These are phyloP conservation scores for Littorina saxatilis DNA, from an alignment of 1,140 invertebrate species.

Conservation along the genomic window DNA sequence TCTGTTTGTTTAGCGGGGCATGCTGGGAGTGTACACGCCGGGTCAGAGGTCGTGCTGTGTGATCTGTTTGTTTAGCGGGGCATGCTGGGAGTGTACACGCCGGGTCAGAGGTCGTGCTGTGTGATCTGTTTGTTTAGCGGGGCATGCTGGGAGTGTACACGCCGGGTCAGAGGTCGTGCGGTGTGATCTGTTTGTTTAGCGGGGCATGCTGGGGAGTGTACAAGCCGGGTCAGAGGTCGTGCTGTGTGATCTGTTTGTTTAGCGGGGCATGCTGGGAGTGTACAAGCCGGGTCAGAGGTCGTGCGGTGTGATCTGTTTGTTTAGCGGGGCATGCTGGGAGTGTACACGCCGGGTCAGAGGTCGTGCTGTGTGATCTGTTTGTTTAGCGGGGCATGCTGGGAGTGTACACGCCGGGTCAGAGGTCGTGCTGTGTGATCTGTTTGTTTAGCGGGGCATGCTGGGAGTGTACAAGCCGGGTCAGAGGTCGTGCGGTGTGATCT, in stretches of 20 bases:
- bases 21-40: background rate
- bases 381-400: conserved; percentile 1
- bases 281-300: conserved; percentile 5
- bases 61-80: conserved; percentile 28
- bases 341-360: conserved; percentile 3
- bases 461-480: conserved; percentile 2
- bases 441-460: conserved; percentile 9
- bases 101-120: conserved; percentile 6
- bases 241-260: conserved; percentile 26
- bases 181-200: conserved; percentile 27
- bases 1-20: conserved; percentile 29
- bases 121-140: conserved; percentile 29
- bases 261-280: background rate
- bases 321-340: background rate
- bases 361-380: conserved; percentile 26
- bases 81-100: background rate
- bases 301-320: conserved; percentile 26
- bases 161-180: conserved; percentile 10
- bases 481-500: conserved; percentile 23
- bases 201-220: background rate
- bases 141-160: background rate
- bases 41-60: conserved; percentile 16
- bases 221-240: conserved; percentile 4
- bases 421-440: conserved; percentile 25
- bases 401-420: conserved; percentile 1